Evolutionary conservation across 2,888 invertebrate species (phyloP), one percentile per base, ranked within the genome.

Genomic region (Eupithecia dodoneata): DNA sequence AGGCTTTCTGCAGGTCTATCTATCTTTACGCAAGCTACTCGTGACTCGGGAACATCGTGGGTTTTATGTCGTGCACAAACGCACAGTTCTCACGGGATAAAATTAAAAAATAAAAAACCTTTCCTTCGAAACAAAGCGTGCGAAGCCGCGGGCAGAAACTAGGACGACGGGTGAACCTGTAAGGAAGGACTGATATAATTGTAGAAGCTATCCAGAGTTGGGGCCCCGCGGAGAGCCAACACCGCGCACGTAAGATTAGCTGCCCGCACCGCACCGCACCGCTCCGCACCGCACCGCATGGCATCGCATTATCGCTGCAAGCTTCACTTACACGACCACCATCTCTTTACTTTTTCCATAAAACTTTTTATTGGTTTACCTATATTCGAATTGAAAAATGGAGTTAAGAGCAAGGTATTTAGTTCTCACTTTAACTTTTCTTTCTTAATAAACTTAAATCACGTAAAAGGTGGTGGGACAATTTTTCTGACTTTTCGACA

Each of bases 191-290:
- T n/a, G n/a, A 49, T 2, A n/a, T 55, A 12, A 41, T 65, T 41
- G 0, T 41, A 65, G 6, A 65, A 66, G 9, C 2, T 6, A 5
- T n/a, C 9, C n/a, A 67, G 44, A 9, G 67, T 67, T n/a, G 44
- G 10, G 44, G 44, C 67, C n/a, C 15, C 9, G 67, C 2, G 15
- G 9, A 15, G 73, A 79, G 81, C 81, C 79, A 80, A 81, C 79
- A 82, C 75, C 72, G 44, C 65, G 77, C 77, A 72, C 78, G 76
- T 78, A 72, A 79, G 77, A 81, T 80, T 81, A 80, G 77, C 80
- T 74, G 76, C 78, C 76, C 70, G 59, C 72, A n/a, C n/a, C n/a
- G n/a, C n/a, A n/a, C n/a, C n/a, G n/a, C n/a, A n/a, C n/a, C n/a
- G n/a, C n/a, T n/a, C n/a, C n/a, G n/a, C n/a, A n/a, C n/a, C n/a